phyloP scores from a whole-genome alignment of 2,797 vertebrate species.

The Lacerta bilineata region DNA sequence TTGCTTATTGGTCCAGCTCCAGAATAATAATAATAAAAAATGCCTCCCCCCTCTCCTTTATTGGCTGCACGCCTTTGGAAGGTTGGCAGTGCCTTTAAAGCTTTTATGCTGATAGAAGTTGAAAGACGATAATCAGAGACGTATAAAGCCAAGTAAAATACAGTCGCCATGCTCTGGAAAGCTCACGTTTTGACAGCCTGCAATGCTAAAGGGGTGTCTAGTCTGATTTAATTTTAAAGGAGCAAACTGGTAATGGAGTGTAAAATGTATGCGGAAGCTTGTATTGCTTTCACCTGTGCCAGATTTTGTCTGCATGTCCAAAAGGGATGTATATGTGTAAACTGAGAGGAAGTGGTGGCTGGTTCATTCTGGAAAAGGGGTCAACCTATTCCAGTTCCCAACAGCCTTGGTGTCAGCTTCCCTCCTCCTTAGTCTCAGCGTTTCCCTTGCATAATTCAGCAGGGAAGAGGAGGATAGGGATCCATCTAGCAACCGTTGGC shows the following conservation, averaged over 20 bases:
- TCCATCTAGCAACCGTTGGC: no score
- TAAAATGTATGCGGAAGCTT: neutral
- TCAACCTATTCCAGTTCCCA: no score
- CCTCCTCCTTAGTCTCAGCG: no score
- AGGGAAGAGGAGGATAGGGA: no score
- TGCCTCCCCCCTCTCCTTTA: neutral
- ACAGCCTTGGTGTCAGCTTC: no score
- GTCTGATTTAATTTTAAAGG: neutral
- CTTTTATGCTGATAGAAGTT: constrained; percentile 22
- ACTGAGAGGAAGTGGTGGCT: neutral
- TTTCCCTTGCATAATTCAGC: no score
- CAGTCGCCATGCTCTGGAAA: neutral
- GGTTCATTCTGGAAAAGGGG: no score
- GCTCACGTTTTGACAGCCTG: neutral
- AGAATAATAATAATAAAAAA: neutral
- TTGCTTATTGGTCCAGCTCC: constrained; percentile 3
- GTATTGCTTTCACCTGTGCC: neutral
- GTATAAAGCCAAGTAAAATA: neutral
- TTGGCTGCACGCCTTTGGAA: neutral
- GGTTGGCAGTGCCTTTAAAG: neutral
- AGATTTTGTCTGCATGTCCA: neutral
- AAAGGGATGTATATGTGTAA: neutral
- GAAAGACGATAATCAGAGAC: neutral
- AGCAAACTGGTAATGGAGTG: neutral
- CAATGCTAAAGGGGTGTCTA: neutral